These are phyloP conservation scores for Calycopis cecrops DNA, from an alignment of 1,140 invertebrate genomes.

Conservation along the genomic window DNA sequence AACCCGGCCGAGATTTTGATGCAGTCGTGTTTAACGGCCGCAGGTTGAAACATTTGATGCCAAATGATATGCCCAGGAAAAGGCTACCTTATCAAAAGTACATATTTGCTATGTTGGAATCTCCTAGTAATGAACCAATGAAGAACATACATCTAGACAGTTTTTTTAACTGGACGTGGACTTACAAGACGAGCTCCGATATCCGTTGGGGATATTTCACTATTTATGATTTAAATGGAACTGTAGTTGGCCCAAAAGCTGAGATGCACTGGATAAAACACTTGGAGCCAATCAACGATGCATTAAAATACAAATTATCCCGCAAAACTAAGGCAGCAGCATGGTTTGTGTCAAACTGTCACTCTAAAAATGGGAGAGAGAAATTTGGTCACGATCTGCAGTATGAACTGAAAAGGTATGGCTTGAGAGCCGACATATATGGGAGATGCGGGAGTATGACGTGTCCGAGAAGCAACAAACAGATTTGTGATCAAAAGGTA, in stretches of 20 bases:
- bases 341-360: slow-evolving; percentile 47
- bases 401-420: slow-evolving; percentile 24
- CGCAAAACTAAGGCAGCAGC: slow-evolving; percentile 38
- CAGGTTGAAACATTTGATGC: slow-evolving; percentile 29
- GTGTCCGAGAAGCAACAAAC: slow-evolving; percentile 25
- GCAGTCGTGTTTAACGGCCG: slow-evolving; percentile 45
- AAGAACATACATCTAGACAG: slow-evolving; percentile 36
- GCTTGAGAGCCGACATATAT: slow-evolving; percentile 28
- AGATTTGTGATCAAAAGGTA: slow-evolving; percentile 27
- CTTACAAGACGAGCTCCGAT: slow-evolving; percentile 80
- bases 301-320: slow-evolving; percentile 36
- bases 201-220: slow-evolving; percentile 74
- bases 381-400: slow-evolving; percentile 26
- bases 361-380: slow-evolving; percentile 31
- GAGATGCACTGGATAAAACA: slow-evolving; percentile 42
- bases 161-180: slow-evolving; percentile 80
- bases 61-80: slow-evolving; percentile 29
- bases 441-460: slow-evolving; percentile 29
- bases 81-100: slow-evolving; percentile 48
- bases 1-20: slow-evolving; percentile 33
- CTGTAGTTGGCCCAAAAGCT: slow-evolving; percentile 43
- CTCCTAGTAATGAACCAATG: slow-evolving; percentile 42
- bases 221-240: slow-evolving; percentile 42
- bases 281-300: slow-evolving; percentile 38
- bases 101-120: slow-evolving; percentile 57